phyloP scores from a whole-genome alignment of 1,140 invertebrate species.

The Zaprionus gabonicus region DNA sequence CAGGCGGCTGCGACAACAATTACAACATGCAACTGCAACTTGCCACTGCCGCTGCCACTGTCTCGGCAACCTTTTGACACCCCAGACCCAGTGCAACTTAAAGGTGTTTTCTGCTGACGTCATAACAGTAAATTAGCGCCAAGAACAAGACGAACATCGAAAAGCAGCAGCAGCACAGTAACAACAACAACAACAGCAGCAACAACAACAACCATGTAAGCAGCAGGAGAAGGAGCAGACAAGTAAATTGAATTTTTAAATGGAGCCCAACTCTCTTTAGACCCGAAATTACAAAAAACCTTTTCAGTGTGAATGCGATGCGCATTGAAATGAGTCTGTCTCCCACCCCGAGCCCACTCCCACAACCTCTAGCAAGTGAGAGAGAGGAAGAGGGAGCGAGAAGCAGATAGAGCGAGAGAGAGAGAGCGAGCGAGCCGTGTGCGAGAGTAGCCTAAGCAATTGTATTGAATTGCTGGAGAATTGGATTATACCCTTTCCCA shows the following conservation, averaged over 20 bases:
- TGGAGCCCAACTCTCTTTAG: slow-evolving; percentile 19
- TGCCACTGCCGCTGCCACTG: not conserved
- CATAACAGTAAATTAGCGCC: slow-evolving; percentile 74
- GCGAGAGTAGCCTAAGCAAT: slow-evolving; percentile 31
- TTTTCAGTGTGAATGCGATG: slow-evolving; percentile 43
- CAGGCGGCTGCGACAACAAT: slow-evolving; percentile 67
- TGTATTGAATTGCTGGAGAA: not conserved
- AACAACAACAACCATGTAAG: not conserved
- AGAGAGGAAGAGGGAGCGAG: no score
- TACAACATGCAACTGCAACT: slow-evolving; percentile 46
- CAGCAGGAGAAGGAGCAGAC: slow-evolving; percentile 14
- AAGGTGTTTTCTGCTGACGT: slow-evolving; percentile 52
- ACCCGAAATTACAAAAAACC: slow-evolving; percentile 41
- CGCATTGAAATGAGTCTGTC: slow-evolving; percentile 36
- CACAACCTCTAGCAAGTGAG: not conserved
- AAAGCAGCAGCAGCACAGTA: not conserved
- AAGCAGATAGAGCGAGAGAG: not conserved
- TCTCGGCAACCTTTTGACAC: slow-evolving; percentile 35
- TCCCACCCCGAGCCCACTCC: not conserved
- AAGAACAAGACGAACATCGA: slow-evolving; percentile 19
- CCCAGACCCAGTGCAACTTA: not conserved
- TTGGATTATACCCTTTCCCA: not conserved
- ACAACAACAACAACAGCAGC: not conserved
- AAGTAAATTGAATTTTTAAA: slow-evolving; percentile 55
- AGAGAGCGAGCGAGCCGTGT: not conserved